phyloP scores from a whole-genome alignment of 2,888 invertebrate species.

The Xanthorhoe spadicearia region DNA sequence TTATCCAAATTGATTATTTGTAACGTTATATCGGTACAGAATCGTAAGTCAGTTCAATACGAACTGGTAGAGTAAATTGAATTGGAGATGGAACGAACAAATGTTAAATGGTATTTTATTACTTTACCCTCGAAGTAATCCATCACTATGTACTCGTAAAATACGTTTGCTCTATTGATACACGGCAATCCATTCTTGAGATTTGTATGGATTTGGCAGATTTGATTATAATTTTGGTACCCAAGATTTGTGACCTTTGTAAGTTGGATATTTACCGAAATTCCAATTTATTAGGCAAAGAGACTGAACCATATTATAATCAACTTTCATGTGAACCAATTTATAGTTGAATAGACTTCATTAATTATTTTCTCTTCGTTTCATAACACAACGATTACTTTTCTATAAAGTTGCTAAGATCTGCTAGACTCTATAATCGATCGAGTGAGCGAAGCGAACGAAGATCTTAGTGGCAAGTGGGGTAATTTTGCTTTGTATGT shows the following conservation, averaged over 20 bases:
- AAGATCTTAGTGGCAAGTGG: too few relatives aligned
- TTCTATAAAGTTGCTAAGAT: too few relatives aligned
- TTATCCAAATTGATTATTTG: slow-evolving; percentile 23
- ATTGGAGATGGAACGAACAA: slow-evolving; percentile 24
- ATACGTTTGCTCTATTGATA: slow-evolving; percentile 2
- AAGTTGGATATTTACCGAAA: background rate
- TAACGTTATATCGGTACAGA: slow-evolving; percentile 20
- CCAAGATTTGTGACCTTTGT: background rate
- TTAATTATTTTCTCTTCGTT: too few relatives aligned
- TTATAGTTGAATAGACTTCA: too few relatives aligned
- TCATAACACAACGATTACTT: too few relatives aligned
- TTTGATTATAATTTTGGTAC: background rate
- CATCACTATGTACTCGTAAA: slow-evolving; percentile 17
- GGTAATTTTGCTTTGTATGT: too few relatives aligned
- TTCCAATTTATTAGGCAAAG: too few relatives aligned
- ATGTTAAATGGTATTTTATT: slow-evolving; percentile 14
- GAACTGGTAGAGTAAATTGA: slow-evolving; percentile 24
- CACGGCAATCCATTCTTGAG: slow-evolving; percentile 9
- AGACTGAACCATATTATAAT: too few relatives aligned
- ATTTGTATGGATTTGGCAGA: background rate
- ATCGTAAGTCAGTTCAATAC: slow-evolving; percentile 14
- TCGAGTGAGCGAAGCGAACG: too few relatives aligned
- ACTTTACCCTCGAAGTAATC: slow-evolving; percentile 15
- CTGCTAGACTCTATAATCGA: too few relatives aligned
- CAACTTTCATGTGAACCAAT: too few relatives aligned